Evolutionary conservation across 2,888 invertebrate species (phyloP), one percentile per base, ranked within the genome.

Genomic region (Callyntrura guangdongensis): DNA sequence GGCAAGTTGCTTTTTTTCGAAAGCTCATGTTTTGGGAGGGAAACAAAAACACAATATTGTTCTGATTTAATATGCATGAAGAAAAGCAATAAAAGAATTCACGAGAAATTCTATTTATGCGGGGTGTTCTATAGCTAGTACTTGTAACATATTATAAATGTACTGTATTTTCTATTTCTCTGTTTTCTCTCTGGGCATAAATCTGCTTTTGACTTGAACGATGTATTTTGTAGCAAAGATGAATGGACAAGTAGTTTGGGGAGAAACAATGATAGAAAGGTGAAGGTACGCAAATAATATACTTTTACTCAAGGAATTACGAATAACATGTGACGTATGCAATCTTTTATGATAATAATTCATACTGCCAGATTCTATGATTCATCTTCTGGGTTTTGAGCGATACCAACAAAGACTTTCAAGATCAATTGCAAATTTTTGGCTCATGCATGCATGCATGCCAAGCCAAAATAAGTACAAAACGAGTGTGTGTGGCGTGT

Each of bases 341-440:
- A 1, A 11, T 53, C 53, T 53, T 53, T 14, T 53, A 11, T 53
- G 12, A 11, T 14, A 14, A 53, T 14, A 53, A 53, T 53, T 14
- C 53, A 11, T 22, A 6, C 61, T 61, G 61, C 17, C 61, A 61
- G 61, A 20, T 61, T 61, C 22, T 61, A 17, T 61, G 22, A 61
- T 27, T 22, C 14, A 25, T 61, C 56, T 9, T 61, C 61, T 61
- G 20, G 61, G n/a, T 61, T n/a, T 56, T n/a, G 56, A 11, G 53
- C 53, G 53, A 53, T 61, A 22, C 11, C 3, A 17, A 20, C 11
- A 77, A 77, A 49, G 20, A 22, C 61, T 61, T 11, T 56, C 17
- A 5, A 84, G 67, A 84, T 84, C 83, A 84, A 64, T 82, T 61
- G 49, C 69, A 69, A 45, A 56, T 61, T 61, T 61, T 61, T 61